Percentiles rank a stretch among this genome's conserved stretches.
Conservation (phyloP, 2,888 invertebrate species). For the Pollenia amentaria region DNA sequence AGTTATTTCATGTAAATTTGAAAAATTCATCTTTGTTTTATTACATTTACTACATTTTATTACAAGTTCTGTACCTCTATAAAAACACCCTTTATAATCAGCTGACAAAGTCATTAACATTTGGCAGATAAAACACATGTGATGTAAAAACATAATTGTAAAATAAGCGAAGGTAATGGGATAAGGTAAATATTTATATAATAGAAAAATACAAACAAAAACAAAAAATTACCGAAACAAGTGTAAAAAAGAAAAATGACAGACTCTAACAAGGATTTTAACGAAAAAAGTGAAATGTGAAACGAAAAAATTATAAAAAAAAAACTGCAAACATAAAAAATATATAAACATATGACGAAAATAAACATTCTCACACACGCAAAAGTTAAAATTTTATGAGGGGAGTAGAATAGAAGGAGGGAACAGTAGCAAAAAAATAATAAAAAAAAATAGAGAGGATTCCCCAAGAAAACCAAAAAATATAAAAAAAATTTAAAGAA, state of each 20-base stretch:
- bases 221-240: conserved; percentile 34
- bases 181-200: not conserved
- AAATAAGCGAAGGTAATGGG: not conserved
- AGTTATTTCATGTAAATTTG: too few relatives aligned
- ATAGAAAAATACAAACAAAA: conserved; percentile 35
- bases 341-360: conserved; percentile 1
- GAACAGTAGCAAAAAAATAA: not conserved
- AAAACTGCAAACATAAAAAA: not conserved
- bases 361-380: conserved; percentile 14
- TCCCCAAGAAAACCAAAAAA: conserved; percentile 37
- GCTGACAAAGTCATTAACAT: conserved; percentile 40
- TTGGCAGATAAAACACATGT: conserved; percentile 20
- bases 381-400: conserved; percentile 47
- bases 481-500: conserved; percentile 37
- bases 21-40: too few relatives aligned
- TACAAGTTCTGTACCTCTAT: too few relatives aligned
- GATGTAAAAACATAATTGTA: conserved; percentile 2
- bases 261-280: conserved; percentile 53
- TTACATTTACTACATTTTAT: too few relatives aligned
- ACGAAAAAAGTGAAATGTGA: not conserved
- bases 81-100: too few relatives aligned
- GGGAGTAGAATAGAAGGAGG: conserved; percentile 26
- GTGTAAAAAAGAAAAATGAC: conserved; percentile 46
- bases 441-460: conserved; percentile 42
- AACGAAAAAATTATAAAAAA: conserved; percentile 14